Evolutionary conservation across 1,140 invertebrate species (phyloP).

Genomic region (Heliconius hermathena): DNA sequence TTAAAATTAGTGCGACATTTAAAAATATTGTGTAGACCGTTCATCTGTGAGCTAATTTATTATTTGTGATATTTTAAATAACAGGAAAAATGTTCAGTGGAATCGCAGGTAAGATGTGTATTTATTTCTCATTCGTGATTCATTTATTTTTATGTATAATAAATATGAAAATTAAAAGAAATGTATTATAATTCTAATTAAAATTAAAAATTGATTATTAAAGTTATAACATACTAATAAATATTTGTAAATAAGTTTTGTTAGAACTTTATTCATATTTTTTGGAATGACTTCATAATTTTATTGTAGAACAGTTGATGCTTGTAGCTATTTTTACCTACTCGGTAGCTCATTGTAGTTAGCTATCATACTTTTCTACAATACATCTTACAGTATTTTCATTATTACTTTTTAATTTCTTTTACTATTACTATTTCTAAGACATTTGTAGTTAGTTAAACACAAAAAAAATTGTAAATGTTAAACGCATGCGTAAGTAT

Average conservation of each 20-base stretch:
- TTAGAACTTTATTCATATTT: neutral
- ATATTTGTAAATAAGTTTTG: neutral
- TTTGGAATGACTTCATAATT: constrained; percentile 13
- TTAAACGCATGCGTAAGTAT: too few species aligned
- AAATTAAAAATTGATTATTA: neutral
- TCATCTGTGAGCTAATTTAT: constrained; percentile 27
- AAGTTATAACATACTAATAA: neutral
- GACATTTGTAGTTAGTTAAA: too few species aligned
- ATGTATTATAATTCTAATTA: neutral
- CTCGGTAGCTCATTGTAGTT: constrained; percentile 8
- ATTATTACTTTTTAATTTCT: neutral
- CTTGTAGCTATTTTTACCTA: constrained; percentile 24
- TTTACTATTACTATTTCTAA: neutral
- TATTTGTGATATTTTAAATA: constrained; percentile 39
- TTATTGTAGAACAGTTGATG: constrained; percentile 4
- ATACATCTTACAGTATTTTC: neutral
- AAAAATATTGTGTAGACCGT: constrained; percentile 31
- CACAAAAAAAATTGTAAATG: too few species aligned
- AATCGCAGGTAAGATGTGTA: constrained; percentile 66
- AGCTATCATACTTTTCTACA: neutral
- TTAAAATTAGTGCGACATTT: constrained; percentile 41
- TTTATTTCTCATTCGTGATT: neutral
- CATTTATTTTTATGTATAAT: neutral
- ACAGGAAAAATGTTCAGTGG: constrained; percentile 73
- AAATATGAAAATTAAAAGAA: neutral